Evolutionary conservation across 2,113 vertebrate genomes (phyloP).

Genomic region (Mesoclemmys tuberculata): DNA sequence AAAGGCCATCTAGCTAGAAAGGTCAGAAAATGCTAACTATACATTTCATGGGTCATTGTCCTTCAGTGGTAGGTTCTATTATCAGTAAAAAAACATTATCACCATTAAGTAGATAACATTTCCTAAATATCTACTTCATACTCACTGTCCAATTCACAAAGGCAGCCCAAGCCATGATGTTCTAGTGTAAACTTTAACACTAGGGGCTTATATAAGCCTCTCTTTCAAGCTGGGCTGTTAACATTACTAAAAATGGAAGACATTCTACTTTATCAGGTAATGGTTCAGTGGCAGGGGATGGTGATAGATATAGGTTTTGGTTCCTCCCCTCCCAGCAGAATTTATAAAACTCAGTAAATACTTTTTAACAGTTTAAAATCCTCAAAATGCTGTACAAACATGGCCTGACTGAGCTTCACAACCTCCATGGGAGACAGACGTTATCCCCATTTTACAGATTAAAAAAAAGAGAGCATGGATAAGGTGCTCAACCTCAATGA

Average conservation of each 20-base stretch:
- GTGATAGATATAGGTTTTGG: background rate
- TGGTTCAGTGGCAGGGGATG: background rate
- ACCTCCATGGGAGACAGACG: background rate
- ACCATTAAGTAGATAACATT: constrained; percentile 16
- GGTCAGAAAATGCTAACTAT: constrained; percentile 42
- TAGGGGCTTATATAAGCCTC: background rate
- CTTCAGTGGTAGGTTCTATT: constrained; percentile 26
- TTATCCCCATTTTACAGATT: background rate
- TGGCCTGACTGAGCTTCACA: background rate
- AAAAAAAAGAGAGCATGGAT: background rate
- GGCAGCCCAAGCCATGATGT: background rate
- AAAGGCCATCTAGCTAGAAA: constrained; percentile 39
- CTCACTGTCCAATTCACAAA: background rate
- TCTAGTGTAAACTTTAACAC: background rate
- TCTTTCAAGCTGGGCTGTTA: constrained; percentile 4
- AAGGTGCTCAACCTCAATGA: too few relatives aligned
- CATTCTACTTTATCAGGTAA: background rate
- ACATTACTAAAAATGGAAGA: background rate
- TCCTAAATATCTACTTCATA: constrained; percentile 3
- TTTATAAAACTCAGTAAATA: background rate
- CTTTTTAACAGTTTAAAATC: background rate
- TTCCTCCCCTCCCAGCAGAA: background rate
- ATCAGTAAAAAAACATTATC: constrained; percentile 20
- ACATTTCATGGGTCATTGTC: constrained; percentile 33
- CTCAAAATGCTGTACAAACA: background rate